A percentile compares a stretch with the other conserved stretches of the same genome.
These are phyloP conservation scores for Euborellia annulipes DNA, from an alignment of 1,140 invertebrate species.

Conservation along the genomic window DNA sequence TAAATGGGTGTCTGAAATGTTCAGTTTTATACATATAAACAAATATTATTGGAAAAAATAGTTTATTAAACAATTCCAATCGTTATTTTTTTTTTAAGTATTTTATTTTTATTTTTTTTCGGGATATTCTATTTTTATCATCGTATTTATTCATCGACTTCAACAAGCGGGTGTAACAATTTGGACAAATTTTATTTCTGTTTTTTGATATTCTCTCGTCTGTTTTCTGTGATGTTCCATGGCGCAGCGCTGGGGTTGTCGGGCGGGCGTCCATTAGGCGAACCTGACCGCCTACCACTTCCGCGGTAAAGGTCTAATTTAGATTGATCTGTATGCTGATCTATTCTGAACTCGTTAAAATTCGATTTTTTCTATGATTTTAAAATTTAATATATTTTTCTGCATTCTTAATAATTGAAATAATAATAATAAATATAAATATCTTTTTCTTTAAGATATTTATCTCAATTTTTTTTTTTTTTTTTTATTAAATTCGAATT, in stretches of 20 bases:
- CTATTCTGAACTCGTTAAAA: not conserved
- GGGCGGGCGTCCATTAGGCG: constrained; percentile 8
- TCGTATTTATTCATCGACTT: constrained; percentile 1
- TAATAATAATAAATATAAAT: not conserved
- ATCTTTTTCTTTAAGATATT: constrained; percentile 1
- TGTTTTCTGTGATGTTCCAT: constrained; percentile 11
- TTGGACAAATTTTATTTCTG: constrained; percentile 6
- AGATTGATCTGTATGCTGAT: constrained; percentile 6
- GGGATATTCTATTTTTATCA: constrained; percentile 1
- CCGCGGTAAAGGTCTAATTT: constrained; percentile 15
- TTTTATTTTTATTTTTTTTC: not conserved
- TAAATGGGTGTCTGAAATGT: too few relatives aligned
- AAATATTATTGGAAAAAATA: too few relatives aligned
- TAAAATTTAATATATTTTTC: too few relatives aligned
- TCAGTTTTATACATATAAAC: too few relatives aligned
- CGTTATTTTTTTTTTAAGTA: not conserved
- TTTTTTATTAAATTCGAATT: constrained; percentile 6
- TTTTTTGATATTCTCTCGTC: constrained; percentile 7
- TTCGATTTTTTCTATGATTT: constrained; percentile 4
- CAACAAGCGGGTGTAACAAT: not conserved
- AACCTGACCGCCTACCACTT: constrained; percentile 15
- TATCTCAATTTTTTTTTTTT: constrained; percentile 4
- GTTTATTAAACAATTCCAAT: too few relatives aligned
- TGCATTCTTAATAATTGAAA: not conserved
- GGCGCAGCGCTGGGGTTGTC: constrained; percentile 5